Conservation (phyloP, 1,140 invertebrate species). For the Euura saliciscinereae region DNA sequence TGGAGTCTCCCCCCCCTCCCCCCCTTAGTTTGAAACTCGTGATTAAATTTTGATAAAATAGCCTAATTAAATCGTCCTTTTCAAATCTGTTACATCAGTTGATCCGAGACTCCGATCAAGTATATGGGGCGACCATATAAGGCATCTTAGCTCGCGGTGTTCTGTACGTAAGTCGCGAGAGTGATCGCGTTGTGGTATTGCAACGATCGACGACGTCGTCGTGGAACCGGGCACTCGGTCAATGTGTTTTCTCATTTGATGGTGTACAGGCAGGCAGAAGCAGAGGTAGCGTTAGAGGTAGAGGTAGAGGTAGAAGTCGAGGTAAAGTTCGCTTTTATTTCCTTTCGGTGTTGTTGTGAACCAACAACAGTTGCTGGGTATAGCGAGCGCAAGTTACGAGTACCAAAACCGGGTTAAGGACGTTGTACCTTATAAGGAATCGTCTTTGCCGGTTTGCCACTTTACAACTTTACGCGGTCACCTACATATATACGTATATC, state of each 20-base stretch:
- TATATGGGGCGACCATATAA: conserved; percentile 3
- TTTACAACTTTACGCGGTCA: neutral
- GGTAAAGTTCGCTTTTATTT: neutral
- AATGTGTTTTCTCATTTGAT: neutral
- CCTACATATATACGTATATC: neutral
- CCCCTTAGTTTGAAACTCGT: too few relatives aligned
- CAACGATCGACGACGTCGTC: too few relatives aligned
- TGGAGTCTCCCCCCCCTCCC: neutral
- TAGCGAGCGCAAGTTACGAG: conserved; percentile 11
- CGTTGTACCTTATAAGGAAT: conserved; percentile 57
- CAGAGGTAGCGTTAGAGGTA: too few relatives aligned
- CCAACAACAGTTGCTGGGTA: conserved; percentile 8
- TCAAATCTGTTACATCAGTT: too few relatives aligned
- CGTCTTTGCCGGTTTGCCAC: conserved; percentile 44
- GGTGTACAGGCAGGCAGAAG: too few relatives aligned
- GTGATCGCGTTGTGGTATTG: too few relatives aligned
- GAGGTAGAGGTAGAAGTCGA: too few relatives aligned
- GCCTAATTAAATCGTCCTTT: too few relatives aligned
- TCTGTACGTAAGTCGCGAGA: too few relatives aligned
- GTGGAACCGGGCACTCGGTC: neutral
- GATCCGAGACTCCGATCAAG: neutral
- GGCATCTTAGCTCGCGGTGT: neutral
- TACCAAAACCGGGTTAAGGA: conserved; percentile 57
- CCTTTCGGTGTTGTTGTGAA: neutral
- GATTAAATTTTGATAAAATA: too few relatives aligned